phyloP scores from a whole-genome alignment of 2,797 vertebrate genomes.

The Ara ararauna region DNA sequence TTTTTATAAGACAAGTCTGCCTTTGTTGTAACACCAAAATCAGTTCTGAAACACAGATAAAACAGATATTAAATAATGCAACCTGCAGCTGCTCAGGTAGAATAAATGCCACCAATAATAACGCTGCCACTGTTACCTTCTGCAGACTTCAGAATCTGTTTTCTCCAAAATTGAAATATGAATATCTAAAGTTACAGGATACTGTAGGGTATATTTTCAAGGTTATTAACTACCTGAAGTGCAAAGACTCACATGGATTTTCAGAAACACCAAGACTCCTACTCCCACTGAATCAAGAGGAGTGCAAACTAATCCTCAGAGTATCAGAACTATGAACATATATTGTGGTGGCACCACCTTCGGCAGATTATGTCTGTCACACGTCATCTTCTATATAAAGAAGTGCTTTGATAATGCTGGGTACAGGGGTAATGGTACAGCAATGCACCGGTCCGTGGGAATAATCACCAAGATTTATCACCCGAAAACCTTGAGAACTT shows the following conservation, averaged over 20 bases:
- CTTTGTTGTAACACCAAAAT: constrained; percentile 61
- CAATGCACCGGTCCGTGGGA: not conserved
- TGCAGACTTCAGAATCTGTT: not conserved
- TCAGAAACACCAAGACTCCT: not conserved
- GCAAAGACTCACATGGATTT: not conserved
- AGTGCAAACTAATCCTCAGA: not conserved
- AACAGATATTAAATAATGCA: constrained; percentile 66
- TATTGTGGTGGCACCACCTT: not conserved
- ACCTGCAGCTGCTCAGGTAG: constrained; percentile 29
- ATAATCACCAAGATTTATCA: not conserved
- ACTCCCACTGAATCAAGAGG: not conserved
- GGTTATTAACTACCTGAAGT: not conserved
- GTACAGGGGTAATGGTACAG: not conserved
- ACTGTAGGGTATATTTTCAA: not conserved
- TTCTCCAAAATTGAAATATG: not conserved
- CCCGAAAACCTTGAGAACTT: not conserved
- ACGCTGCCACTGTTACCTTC: not conserved
- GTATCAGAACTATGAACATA: not conserved
- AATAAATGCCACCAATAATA: constrained; percentile 46
- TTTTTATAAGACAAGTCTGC: constrained; percentile 59
- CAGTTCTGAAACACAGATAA: constrained; percentile 64
- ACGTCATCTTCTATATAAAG: not conserved
- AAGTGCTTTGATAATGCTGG: not conserved
- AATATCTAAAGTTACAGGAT: not conserved
- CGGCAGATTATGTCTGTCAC: not conserved